Evolutionary conservation across 2,797 vertebrate genomes (phyloP), one percentile per base, ranked within the genome.

Genomic region (Mergus octosetaceus): DNA sequence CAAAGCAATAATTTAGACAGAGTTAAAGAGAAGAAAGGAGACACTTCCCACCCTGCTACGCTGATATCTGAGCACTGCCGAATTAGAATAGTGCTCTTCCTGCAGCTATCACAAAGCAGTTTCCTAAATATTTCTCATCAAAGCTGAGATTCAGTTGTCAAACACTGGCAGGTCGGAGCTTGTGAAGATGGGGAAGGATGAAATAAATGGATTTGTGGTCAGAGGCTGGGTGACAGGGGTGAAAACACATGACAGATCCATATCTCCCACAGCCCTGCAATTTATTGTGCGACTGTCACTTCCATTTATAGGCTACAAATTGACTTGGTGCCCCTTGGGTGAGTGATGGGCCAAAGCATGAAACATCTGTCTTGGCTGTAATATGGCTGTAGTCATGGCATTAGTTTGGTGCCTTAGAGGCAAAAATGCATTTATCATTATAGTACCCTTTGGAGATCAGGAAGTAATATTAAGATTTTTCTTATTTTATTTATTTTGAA

Each of bases 271-370:
- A 65, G 77, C 15, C 53, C 83, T 82, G 47, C 53, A 71, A 90
- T 93, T 91, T 57, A 66, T 86, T 2, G 3, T 81, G 36, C 5
- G 53, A 3, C 68, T 79, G 68, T 79, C 94, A 72, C 80, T 65
- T 87, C 53, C 71, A 58, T 15, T 85, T 68, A 14, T 3, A 77
- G 49, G 39, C 17, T 51, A 41, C 19, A 82, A 84, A 49, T 11
- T 77, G 87, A 85, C 47, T 88, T 57, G 70, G 74, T 93, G 93
- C 85, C 93, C 91, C 64, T 7, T 6, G n/a, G 89, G 80, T 80
- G 61, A 80, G 61, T 10, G 72, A 72, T 34, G 65, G 90, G 78
- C 53, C 34, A 34, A 47, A 32, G 58, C 20, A 6, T 1, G 15
- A 58, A 73, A 39, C 68, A 28, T 88, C 73, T 73, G n/a, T 70